Conservation (phyloP, 2,113 vertebrate genomes). For the Eurypyga helias region DNA sequence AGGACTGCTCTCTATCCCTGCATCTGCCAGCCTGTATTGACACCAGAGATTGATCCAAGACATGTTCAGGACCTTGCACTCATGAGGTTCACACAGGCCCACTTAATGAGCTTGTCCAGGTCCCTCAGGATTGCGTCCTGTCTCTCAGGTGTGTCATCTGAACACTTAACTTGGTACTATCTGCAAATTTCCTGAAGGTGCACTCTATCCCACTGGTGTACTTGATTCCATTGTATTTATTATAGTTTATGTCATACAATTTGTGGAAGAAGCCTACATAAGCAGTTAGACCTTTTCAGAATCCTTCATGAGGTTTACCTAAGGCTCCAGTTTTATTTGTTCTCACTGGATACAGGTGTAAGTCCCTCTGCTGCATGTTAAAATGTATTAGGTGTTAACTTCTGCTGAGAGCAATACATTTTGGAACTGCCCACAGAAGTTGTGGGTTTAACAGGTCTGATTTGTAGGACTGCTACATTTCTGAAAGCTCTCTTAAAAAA, state of each 20-base stretch:
- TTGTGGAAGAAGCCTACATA: neutral
- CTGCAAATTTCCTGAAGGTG: neutral
- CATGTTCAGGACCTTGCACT: too few species aligned
- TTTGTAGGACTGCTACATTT: neutral
- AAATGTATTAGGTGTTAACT: neutral
- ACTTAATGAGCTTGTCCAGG: too few species aligned
- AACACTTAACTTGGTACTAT: neutral
- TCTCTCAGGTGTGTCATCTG: neutral
- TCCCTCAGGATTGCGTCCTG: too few species aligned
- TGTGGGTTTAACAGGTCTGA: neutral
- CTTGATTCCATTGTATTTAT: too few species aligned
- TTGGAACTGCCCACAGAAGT: neutral
- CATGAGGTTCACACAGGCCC: too few species aligned
- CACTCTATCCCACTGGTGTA: fast-evolving
- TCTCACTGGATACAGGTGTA: neutral
- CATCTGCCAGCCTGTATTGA: too few species aligned
- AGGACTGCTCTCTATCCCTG: too few species aligned
- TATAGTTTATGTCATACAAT: neutral
- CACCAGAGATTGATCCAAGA: too few species aligned
- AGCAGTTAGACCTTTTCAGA: neutral
- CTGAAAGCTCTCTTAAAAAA: neutral
- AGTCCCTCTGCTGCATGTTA: neutral
- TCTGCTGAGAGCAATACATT: neutral
- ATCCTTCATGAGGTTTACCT: neutral
- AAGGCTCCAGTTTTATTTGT: neutral